Evolutionary conservation across 2,797 vertebrate species (phyloP).

Genomic region (Streptopelia turtur): DNA sequence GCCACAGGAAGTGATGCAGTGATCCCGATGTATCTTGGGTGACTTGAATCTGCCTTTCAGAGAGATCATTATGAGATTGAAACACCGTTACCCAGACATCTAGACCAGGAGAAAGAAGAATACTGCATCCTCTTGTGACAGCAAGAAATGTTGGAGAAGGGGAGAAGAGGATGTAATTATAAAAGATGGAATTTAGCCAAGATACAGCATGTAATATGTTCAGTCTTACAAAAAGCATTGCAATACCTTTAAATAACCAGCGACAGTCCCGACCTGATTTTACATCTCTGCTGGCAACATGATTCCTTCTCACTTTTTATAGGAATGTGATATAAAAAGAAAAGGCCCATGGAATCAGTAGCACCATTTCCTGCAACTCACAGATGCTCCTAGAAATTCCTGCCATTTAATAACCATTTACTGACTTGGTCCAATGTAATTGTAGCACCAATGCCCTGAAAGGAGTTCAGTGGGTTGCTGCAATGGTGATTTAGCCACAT

Average conservation of each 20-base stretch:
- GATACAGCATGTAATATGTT: conserved; percentile 38
- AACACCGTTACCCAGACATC: neutral
- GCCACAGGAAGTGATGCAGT: neutral
- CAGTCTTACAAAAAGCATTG: conserved; percentile 27
- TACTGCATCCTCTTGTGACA: conserved; percentile 1
- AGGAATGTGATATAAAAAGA: conserved; percentile 54
- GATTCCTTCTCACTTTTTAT: conserved; percentile 59
- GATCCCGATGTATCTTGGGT: neutral
- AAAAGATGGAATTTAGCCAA: conserved; percentile 58
- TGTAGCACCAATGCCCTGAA: neutral
- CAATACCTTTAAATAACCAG: conserved; percentile 66
- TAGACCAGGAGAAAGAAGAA: neutral
- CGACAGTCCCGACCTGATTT: conserved; percentile 63
- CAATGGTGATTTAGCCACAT: neutral
- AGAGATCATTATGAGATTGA: neutral
- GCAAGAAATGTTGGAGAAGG: neutral
- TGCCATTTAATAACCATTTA: conserved; percentile 12
- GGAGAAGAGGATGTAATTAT: conserved; percentile 44
- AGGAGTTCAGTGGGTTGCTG: neutral
- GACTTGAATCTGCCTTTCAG: neutral
- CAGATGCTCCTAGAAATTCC: conserved; percentile 45
- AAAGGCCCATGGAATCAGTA: neutral
- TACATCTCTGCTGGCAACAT: conserved; percentile 53
- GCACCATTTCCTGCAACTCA: conserved; percentile 34
- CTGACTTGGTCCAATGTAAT: neutral